Conservation (phyloP, 1,140 invertebrate genomes). For the Nylanderia fulva region DNA sequence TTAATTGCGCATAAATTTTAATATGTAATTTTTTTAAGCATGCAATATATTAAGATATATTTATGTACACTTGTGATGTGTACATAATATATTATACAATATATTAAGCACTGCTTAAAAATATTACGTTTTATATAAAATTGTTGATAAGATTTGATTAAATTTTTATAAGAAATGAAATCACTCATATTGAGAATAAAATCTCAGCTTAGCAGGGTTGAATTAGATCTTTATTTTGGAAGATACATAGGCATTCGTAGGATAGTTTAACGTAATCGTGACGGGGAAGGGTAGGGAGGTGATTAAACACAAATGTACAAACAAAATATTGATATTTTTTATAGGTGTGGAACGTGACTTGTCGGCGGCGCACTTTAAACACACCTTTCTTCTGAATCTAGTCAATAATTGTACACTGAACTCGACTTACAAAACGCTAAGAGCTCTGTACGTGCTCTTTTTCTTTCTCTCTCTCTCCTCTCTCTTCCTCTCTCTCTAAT, state of each 20-base stretch:
- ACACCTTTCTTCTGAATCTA: conserved; percentile 42
- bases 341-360: conserved; percentile 64
- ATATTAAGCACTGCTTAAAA: background rate
- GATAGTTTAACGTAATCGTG: conserved; percentile 77
- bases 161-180: background rate
- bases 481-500: conserved; percentile 9
- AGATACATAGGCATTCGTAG: conserved; percentile 78
- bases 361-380: conserved; percentile 42
- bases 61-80: background rate
- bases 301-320: conserved; percentile 80
- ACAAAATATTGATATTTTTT: conserved; percentile 77
- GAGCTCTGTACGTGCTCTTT: conserved; percentile 54
- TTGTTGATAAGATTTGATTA: background rate
- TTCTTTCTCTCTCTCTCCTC: too few relatives aligned
- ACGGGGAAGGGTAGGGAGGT: conserved; percentile 54
- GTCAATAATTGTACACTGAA: conserved; percentile 73
- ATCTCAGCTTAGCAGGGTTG: conserved; percentile 56
- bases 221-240: conserved; percentile 81
- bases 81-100: background rate
- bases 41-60: too few relatives aligned
- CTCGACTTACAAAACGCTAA: conserved; percentile 73
- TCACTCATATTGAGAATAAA: background rate
- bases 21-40: too few relatives aligned
- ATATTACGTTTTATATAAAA: background rate
- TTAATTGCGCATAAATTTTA: too few relatives aligned